Base-by-base conservation (phyloP, 2,888 invertebrate genomes). In the Augiades crinisus region DNA sequence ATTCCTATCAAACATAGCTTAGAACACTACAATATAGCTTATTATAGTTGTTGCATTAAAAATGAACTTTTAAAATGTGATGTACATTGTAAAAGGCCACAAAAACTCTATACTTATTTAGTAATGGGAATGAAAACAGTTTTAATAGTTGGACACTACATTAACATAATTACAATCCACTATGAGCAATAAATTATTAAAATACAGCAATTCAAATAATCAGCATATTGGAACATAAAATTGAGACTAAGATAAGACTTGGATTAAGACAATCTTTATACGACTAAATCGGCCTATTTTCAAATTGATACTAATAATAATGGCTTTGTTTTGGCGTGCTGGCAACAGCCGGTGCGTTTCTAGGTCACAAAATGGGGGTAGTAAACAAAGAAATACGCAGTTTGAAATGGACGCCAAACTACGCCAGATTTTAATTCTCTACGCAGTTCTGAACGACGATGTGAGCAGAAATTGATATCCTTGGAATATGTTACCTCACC, bases 401-500 rank as follows among this genome's bases (percentile, higher is more conserved):
- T 60, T 46, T 27, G 13, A 50, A 41, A 24, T 17, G 30, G 13
- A 63, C 58, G 60, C 55, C 55, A 61, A 68, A 64, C 59, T 63
- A 55, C 43, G 40, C 58, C 61, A 21, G 54, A 62, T 59, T 61
- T 19, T 47, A 54, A 51, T 50, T 59, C 67, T 59, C 56, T 66
- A 60, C 72, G 70, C 62, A 74, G 62, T 65, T 61, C 38, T 49
- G 37, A 30, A 54, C 17, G 24, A 37, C 27, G 47, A 51, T 33
- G 54, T 58, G 60, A 62, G 57, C 41, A 50, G 58, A 59, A 63
- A 64, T 72, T 61, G 62, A 62, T 63, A 72, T 72, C 61, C 67
- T 70, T 70, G 63, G 62, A 74, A 76, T 70, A 68, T 67, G 58
- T 69, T 66, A 71, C 65, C 84, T 85, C 84, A 95, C 95, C 90